A percentile compares a stretch with the other conserved stretches of the same genome.
These are phyloP conservation scores for Dascyllus trimaculatus DNA, from an alignment of 2,113 vertebrate species.

Conservation along the genomic window DNA sequence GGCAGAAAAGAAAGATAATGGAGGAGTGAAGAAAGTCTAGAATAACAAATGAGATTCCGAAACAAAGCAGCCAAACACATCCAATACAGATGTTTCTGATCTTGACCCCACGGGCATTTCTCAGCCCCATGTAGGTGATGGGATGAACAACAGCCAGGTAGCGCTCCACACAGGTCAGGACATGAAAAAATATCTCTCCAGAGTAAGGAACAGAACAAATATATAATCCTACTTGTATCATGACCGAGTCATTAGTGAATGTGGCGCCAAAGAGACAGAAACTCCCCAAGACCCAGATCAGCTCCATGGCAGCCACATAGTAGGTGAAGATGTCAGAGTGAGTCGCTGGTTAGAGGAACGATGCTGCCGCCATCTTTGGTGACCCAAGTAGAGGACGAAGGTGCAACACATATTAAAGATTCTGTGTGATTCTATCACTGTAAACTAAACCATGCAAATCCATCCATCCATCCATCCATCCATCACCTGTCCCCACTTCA, in stretches of 20 bases:
- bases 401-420: background rate
- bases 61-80: slow-evolving; percentile 28
- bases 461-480: too few relatives aligned
- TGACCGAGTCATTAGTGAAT: accelerated
- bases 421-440: too few relatives aligned
- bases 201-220: accelerated
- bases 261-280: accelerated
- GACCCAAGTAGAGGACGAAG: too few relatives aligned
- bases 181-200: background rate
- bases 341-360: too few relatives aligned
- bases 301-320: too few relatives aligned
- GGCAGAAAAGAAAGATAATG: accelerated
- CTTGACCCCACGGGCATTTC: accelerated
- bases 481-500: too few relatives aligned
- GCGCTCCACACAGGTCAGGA: slow-evolving; percentile 34
- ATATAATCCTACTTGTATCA: accelerated
- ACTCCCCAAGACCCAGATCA: background rate
- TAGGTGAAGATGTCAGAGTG: too few relatives aligned
- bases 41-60: background rate
- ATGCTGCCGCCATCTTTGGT: too few relatives aligned
- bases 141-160: slow-evolving; percentile 51
- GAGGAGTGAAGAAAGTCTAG: accelerated
- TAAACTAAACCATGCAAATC: too few relatives aligned
- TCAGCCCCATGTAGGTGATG: slow-evolving; percentile 30
- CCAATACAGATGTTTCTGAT: slow-evolving; percentile 17